Evolutionary conservation across 2,888 invertebrate species (phyloP).

Genomic region (Theretra japonica): DNA sequence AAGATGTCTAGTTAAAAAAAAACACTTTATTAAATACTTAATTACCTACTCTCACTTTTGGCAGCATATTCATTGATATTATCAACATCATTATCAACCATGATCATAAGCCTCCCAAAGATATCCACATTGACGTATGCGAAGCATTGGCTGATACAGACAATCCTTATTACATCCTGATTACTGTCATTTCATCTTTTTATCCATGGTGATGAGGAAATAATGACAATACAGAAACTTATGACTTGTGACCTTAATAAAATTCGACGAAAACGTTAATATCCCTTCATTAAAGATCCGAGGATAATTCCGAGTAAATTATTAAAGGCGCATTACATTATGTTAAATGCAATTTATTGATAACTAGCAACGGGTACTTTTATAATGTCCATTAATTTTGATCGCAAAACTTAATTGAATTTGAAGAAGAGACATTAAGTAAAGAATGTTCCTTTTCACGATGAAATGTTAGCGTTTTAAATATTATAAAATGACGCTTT

Average conservation of each 20-base stretch:
- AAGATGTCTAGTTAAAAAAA: too few relatives aligned
- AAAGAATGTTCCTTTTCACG: too few relatives aligned
- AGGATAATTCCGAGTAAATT: conserved; percentile 20
- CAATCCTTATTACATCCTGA: not conserved
- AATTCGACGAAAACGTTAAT: conserved; percentile 21
- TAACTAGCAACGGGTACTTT: not conserved
- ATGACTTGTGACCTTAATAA: conserved; percentile 25
- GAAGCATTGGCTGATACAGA: not conserved
- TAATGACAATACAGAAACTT: conserved; percentile 20
- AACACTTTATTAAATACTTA: too few relatives aligned
- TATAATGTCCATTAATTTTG: not conserved
- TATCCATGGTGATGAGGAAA: conserved; percentile 10
- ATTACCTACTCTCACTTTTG: too few relatives aligned
- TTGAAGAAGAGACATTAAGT: not conserved
- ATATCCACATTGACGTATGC: too few relatives aligned
- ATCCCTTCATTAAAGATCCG: conserved; percentile 20
- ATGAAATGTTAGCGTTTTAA: too few relatives aligned
- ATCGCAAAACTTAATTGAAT: not conserved
- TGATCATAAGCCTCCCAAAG: too few relatives aligned
- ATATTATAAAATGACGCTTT: too few relatives aligned
- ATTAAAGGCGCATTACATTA: conserved; percentile 10
- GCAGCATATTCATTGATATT: too few relatives aligned
- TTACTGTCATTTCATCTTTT: not conserved
- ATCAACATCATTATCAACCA: too few relatives aligned
- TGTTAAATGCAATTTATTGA: conserved; percentile 20